Evolutionary conservation across 1,140 invertebrate species (phyloP), one percentile per base, ranked within the genome.

Genomic region (Lasaia peninsularis): DNA sequence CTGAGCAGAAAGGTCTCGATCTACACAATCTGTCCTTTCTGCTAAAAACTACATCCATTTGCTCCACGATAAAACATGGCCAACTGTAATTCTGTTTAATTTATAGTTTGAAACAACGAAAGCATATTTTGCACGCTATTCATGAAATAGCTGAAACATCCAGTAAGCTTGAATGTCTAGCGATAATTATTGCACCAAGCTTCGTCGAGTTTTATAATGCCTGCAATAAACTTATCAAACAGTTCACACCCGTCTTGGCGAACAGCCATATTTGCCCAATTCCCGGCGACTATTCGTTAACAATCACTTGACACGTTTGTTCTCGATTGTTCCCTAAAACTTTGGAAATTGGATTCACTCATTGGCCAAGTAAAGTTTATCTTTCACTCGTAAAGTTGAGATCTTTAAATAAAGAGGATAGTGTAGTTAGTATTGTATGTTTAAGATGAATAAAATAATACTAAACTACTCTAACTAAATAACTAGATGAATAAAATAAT

Each of bases 11-110:
- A n/a, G n/a, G n/a, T n/a, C 7, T 33, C 32, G 11, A 10, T 10
- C 7, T 10, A 33, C 8, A 33, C 32, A 10, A 33, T 33, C 8
- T 5, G 12, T 71, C 62, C 65, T 72, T 73, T 62, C 51, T 60
- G 60, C 59, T 68, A 60, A 73, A 80, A 58, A n/a, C n/a, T n/a
- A 54, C 78, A 71, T 77, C 78, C 77, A 76, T 77, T 77, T 83
- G 73, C 67, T 62, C 60, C 56, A 57, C 60, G 56, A 69, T 74
- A 73, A 81, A 78, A 76, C 73, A 78, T 73, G 34, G 21, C 58
- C 58, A 62, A 65, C 62, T 76, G 69, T 73, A 77, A 78, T 79
- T 79, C 69, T 52, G 48, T 65, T 70, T 78, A 71, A 80, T 78
- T 75, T 80, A 80, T 65, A 40, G 24, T 31, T 16, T 10, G 18